Base-by-base conservation (phyloP, 1,140 invertebrate genomes). In the Acromyrmex heyeri region DNA sequence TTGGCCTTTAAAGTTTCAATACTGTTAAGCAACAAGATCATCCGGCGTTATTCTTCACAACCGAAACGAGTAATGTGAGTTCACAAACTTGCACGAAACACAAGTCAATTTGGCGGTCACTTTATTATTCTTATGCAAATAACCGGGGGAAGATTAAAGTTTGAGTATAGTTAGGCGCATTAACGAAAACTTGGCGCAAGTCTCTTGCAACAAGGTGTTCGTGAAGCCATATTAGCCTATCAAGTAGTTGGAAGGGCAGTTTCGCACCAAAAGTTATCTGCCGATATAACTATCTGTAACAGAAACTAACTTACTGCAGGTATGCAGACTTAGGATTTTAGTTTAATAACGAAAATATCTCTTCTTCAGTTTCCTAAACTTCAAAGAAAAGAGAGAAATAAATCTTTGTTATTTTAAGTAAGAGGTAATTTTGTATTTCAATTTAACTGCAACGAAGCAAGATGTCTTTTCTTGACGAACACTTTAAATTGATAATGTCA, bases 221-320 rank as follows among this genome's bases (percentile, higher is more conserved):
- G 59, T 61, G 12, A 21, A 69, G 59, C 16, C 67, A 55, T 64
- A 82, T 89, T 89, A 88, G 73, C 75, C 75, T 85, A 89, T 89
- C 87, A 88, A 88, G 59, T 85, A 86, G 88, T 89, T 73, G 55
- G 38, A 55, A 38, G 87, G n/a, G 61, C 79, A 70, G 79, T 83
- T 83, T 73, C 24, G 34, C 12, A 24, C 38, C 48, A 30, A 65
- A 85, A 85, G 27, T 85, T 85, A 61, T 24, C 65, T 55, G 55
- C 69, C 79, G 69, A 83, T 83, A 61, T 83, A 73, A 50, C 38
- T 73, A 83, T 61, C 38, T n/a, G 27, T 30, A 72, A 30, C 38
- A 34, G 16, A 30, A 82, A 57, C 79, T 82, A 82, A 82, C 67
- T 82, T 59, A n/a, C 24, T 61, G 27, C 48, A 50, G 48, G 24